Base-by-base conservation (phyloP, 2,113 vertebrate species). In the Lates calcarifer region DNA sequence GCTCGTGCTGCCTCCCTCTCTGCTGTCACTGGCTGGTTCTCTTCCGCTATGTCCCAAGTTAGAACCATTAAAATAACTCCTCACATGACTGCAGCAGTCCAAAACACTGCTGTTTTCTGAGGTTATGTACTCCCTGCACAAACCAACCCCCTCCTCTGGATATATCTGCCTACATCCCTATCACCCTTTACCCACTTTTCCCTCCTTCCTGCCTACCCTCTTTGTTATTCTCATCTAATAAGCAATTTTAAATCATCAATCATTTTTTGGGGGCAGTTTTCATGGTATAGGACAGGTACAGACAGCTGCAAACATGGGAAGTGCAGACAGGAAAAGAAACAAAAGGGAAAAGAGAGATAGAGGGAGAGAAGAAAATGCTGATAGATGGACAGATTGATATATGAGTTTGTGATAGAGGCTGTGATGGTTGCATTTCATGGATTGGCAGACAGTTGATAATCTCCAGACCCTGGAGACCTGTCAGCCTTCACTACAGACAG, bases 371-470 rank as follows among this genome's bases (percentile, higher is more conserved):
- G 17, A 43, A 45, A 2, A 35, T 9, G 28, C 24, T 22, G 4
- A 39, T 18, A 26, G 12, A n/a, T 1, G 22, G 49, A 77, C 86
- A 79, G 74, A 68, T 72, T 88, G 82, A 88, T 85, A 75, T 79
- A 88, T 82, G 82, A 64, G 74, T 68, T 57, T 39, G 49, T 76
- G 62, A 35, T 41, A 63, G 66, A 79, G 60, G 61, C 71, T 45
- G 66, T 85, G 68, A 82, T 82, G 61, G 58, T 56, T 76, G 75
- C 58, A 60, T 85, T 71, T 82, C 73, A 75, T 68, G 79, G 82
- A 76, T 67, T 79, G 79, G 65, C 86, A 88, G 82, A 63, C 79
- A 28, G 75, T 72, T 79, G 86, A 88, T 88, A 77, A 79, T 74
- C 69, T 79, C 70, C 79, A 85, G 87, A 80, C 76, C 67, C 58